Conservation (phyloP, 2,888 invertebrate genomes). For the Litoditis marina region DNA sequence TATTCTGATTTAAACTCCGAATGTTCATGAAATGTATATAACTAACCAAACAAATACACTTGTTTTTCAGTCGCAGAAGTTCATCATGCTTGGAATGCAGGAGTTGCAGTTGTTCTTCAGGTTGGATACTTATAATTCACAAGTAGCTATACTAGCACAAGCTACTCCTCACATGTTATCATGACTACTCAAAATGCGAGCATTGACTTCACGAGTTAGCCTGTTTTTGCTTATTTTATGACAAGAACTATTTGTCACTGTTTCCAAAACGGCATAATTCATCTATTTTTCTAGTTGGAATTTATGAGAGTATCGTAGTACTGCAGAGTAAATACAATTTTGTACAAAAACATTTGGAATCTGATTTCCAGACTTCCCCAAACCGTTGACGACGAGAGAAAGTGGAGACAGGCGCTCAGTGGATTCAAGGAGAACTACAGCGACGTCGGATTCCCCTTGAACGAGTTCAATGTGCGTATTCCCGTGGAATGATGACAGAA, state of each 20-base stretch:
- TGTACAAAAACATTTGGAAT: too few species aligned
- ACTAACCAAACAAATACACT: background rate
- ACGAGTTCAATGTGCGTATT: conserved; percentile 36
- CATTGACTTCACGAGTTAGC: too few species aligned
- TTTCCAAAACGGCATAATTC: too few species aligned
- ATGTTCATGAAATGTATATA: background rate
- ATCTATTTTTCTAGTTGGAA: too few species aligned
- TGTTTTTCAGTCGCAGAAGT: conserved; percentile 35
- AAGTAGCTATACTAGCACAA: background rate
- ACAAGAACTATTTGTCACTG: too few species aligned
- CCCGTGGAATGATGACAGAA: too few species aligned
- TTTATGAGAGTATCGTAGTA: too few species aligned
- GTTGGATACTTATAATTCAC: background rate
- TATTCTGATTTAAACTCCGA: too few species aligned
- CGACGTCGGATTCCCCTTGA: conserved; percentile 42
- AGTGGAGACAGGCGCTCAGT: conserved; percentile 37
- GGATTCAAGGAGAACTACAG: conserved; percentile 52
- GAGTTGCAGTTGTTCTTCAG: conserved; percentile 29
- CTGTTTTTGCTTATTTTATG: too few species aligned
- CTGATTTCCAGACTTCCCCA: conserved; percentile 35
- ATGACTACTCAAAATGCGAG: too few species aligned
- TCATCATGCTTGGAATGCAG: conserved; percentile 43
- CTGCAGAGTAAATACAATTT: too few species aligned
- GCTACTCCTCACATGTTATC: background rate
- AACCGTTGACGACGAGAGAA: conserved; percentile 36